Evolutionary conservation across 2,113 vertebrate genomes (phyloP), one percentile per base, ranked within the genome.

Genomic region (Helogale parvula): DNA sequence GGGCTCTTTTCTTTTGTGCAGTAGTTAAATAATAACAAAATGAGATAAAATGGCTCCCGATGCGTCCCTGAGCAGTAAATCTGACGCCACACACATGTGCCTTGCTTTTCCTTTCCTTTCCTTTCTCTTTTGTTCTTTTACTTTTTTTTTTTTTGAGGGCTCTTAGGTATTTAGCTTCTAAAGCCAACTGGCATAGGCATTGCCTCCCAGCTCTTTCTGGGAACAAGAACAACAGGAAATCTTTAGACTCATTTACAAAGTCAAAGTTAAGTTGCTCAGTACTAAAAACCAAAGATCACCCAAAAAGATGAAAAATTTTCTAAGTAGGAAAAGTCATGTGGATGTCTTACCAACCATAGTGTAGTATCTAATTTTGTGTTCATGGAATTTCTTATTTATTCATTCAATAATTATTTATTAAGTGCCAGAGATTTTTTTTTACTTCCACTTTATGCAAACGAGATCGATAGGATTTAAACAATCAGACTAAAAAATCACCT

Each of bases 21-120:
- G 93, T 96, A 97, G 98, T 98, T 98, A 97, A 97, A 92, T 68
- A 91, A 91, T 50, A 98, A 96, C 31, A 96, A 97, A 98, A 98
- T 87, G 98, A 97, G 97, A 97, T 96, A 92, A 98, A 97, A 98
- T 94, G 38, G 94, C 93, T 96, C 66, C 60, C 2, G 54, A 3
- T 2, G 76, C 66, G 16, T 65, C 27, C 50, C 54, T 6, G n/a
- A 80, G 77, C 71, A 3, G 68, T 69, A 31, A 87, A 60, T 27
- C 50, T 47, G 45, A 91, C 17, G 23, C 33, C 29, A 2, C 4
- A 5, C 2, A 14, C 3, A 0, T 41, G 27, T 10, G 3, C 47
- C 47, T 93, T 71, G 35, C 47, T 16, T 90, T 83, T 23, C 13
- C 27, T 52, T 60, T 23, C 16, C 14, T 45, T 38, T 33, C 7